These are phyloP conservation scores for Actinostola sp. DNA, from an alignment of 92 coral and sea anemone genomes.

Conservation along the genomic window DNA sequence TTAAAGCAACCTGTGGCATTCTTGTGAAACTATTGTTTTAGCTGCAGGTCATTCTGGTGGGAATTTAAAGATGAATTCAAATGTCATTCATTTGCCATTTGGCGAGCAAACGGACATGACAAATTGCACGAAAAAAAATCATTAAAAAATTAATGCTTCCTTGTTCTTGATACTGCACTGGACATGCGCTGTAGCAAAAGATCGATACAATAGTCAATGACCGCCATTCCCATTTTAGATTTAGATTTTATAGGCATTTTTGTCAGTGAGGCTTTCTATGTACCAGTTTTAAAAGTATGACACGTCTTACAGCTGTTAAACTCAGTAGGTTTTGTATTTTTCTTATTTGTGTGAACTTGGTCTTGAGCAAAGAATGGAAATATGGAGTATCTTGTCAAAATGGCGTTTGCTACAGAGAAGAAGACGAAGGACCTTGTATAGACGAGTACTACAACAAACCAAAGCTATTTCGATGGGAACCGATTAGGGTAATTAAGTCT, in stretches of 20 bases:
- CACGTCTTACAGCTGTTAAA: background rate
- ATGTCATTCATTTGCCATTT: background rate
- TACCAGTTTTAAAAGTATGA: background rate
- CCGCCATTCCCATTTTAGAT: background rate
- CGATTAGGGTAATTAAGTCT: slow-evolving; percentile 72
- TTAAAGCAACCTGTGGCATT: slow-evolving; percentile 1
- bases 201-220: background rate
- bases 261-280: background rate
- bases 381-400: slow-evolving; percentile 74
- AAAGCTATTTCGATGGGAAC: slow-evolving; percentile 92
- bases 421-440: slow-evolving; percentile 62
- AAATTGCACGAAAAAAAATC: slow-evolving; percentile 15
- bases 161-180: background rate
- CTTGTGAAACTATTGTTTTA: slow-evolving; percentile 14
- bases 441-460: slow-evolving; percentile 40
- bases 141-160: slow-evolving; percentile 5
- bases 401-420: slow-evolving; percentile 71
- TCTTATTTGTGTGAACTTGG: background rate
- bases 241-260: background rate
- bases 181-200: slow-evolving; percentile 16
- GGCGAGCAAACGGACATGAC: slow-evolving; percentile 1
- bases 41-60: slow-evolving; percentile 9
- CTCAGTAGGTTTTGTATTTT: background rate
- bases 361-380: slow-evolving; percentile 1
- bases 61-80: background rate